phyloP scores from a whole-genome alignment of 2,797 vertebrate species.

The Sebastes wilsoni region DNA sequence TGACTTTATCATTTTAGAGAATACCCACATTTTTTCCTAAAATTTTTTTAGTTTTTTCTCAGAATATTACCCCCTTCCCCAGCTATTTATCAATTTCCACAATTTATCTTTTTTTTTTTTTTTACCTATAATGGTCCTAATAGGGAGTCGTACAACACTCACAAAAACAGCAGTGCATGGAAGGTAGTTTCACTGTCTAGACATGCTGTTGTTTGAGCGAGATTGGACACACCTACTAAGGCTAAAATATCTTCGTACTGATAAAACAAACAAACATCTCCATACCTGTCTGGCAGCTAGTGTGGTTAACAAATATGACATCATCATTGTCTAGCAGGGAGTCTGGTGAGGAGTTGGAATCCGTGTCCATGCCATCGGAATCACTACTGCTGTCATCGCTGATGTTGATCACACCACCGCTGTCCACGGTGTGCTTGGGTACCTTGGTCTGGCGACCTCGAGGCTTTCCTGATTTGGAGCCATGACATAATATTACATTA shows the following conservation, averaged over 20 bases:
- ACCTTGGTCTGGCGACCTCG: conserved; percentile 86
- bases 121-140: not conserved
- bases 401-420: conserved; percentile 86
- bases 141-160: not conserved
- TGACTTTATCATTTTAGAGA: no score
- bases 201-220: not conserved
- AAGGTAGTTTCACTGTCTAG: conserved; percentile 2
- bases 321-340: conserved; percentile 93
- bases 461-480: conserved; percentile 82
- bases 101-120: not conserved
- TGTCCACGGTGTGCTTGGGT: conserved; percentile 81
- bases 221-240: not conserved
- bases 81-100: no score
- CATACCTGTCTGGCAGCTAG: conserved; percentile 80
- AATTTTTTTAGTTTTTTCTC: no score
- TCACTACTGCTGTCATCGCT: conserved; percentile 96
- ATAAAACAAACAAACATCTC: not conserved
- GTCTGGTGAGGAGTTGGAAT: conserved; percentile 96
- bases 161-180: not conserved
- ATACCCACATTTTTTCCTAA: no score
- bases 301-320: conserved; percentile 89
- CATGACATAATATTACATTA: not conserved
- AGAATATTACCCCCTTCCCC: no score
- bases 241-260: not conserved
- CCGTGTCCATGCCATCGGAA: conserved; percentile 93